These are phyloP conservation scores for Brevimyrus niger DNA, from an alignment of 2,113 vertebrate genomes.

Conservation along the genomic window DNA sequence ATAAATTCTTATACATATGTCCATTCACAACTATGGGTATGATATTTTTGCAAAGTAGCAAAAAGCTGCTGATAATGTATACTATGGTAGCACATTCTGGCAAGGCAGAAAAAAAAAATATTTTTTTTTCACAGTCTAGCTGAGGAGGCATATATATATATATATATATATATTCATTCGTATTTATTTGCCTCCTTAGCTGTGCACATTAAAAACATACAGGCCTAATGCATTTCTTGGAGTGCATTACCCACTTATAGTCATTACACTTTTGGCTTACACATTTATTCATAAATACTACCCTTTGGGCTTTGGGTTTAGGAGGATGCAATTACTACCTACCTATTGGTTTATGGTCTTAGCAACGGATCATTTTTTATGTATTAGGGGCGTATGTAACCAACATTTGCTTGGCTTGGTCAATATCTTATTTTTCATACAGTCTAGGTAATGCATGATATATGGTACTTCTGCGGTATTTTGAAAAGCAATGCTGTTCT, in stretches of 20 bases:
- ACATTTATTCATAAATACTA: neutral
- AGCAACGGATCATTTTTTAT: neutral
- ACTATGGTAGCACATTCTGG: neutral
- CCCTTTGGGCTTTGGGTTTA: neutral
- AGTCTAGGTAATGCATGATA: neutral
- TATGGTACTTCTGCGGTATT: neutral
- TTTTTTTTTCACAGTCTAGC: too few relatives aligned
- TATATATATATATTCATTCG: neutral
- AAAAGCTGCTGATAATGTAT: neutral
- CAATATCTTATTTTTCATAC: neutral
- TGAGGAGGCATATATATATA: too few relatives aligned
- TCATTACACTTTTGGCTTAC: neutral
- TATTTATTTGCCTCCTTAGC: neutral
- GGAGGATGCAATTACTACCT: neutral
- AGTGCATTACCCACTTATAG: neutral
- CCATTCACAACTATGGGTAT: neutral
- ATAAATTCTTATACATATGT: neutral
- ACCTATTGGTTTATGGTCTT: neutral
- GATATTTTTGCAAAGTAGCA: neutral
- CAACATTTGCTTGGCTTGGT: neutral
- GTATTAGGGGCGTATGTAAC: neutral
- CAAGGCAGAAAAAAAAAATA: neutral
- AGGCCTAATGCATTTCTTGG: neutral
- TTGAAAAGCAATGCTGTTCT: neutral
- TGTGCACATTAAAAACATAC: neutral